Conservation (phyloP, 2,888 invertebrate species). For the Helicoverpa assulta region DNA sequence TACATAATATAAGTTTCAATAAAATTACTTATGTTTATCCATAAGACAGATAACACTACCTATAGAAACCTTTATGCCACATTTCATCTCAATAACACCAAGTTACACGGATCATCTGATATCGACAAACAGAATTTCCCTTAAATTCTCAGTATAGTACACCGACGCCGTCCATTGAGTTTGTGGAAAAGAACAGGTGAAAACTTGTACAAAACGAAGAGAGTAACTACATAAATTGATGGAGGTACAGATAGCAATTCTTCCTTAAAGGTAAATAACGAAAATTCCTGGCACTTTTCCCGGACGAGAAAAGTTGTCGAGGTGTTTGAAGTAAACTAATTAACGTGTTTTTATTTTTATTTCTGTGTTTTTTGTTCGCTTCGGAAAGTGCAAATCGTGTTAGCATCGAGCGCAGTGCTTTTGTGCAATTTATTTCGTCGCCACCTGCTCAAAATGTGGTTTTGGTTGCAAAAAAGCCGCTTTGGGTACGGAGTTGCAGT, state of each 20-base stretch:
- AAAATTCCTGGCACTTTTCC: conserved; percentile 23
- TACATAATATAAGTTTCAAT: no score
- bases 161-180: conserved; percentile 36
- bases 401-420: conserved; percentile 24
- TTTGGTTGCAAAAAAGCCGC: neutral
- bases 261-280: conserved; percentile 25
- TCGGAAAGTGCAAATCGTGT: conserved; percentile 28
- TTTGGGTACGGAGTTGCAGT: neutral
- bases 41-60: no score
- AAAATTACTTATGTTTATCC: no score
- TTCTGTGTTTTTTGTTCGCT: conserved; percentile 27
- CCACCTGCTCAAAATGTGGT: neutral
- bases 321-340: conserved; percentile 41
- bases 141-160: conserved; percentile 11
- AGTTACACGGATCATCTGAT: neutral
- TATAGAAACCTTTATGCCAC: no score
- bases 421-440: neutral
- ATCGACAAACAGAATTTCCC: neutral
- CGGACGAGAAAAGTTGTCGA: conserved; percentile 25
- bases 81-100: neutral
- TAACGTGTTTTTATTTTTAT: conserved; percentile 37
- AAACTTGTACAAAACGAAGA: conserved; percentile 28
- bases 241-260: neutral
- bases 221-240: conserved; percentile 2
- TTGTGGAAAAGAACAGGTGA: conserved; percentile 39